These are phyloP conservation scores for Linepithema humile DNA, from an alignment of 1,140 invertebrate species.

Conservation along the genomic window DNA sequence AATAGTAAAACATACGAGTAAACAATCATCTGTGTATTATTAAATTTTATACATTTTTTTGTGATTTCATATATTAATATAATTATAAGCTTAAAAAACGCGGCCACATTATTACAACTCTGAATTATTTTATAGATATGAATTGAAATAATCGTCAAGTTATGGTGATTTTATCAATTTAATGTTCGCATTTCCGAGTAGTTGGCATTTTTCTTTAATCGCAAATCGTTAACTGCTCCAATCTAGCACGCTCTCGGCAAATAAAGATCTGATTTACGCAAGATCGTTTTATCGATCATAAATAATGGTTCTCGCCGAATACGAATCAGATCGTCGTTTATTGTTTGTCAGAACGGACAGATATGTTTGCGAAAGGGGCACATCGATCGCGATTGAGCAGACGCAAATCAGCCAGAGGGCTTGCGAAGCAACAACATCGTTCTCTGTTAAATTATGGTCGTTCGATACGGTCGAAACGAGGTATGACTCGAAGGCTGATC, in stretches of 20 bases:
- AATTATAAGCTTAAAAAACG: not conserved
- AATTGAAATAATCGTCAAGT: not conserved
- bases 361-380: conserved; percentile 47
- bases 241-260: not conserved
- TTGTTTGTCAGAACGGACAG: conserved; percentile 45
- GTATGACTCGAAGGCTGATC: not conserved
- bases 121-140: not conserved
- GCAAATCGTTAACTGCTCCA: not conserved
- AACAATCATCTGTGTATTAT: not conserved
- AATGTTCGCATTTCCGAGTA: not conserved
- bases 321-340: conserved; percentile 43
- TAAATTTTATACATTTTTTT: not conserved
- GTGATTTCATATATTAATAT: not conserved
- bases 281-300: conserved; percentile 32
- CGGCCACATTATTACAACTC: too few relatives aligned
- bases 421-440: not conserved
- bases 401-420: conserved; percentile 42
- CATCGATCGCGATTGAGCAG: conserved; percentile 34
- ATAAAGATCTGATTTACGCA: conserved; percentile 38
- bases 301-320: conserved; percentile 36
- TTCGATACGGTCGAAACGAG: conserved; percentile 36
- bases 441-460: conserved; percentile 58
- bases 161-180: not conserved
- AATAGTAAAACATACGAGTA: not conserved
- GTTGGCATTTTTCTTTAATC: not conserved